Base-by-base conservation (phyloP, 2,888 invertebrate species). In the Lamproptera curius region DNA sequence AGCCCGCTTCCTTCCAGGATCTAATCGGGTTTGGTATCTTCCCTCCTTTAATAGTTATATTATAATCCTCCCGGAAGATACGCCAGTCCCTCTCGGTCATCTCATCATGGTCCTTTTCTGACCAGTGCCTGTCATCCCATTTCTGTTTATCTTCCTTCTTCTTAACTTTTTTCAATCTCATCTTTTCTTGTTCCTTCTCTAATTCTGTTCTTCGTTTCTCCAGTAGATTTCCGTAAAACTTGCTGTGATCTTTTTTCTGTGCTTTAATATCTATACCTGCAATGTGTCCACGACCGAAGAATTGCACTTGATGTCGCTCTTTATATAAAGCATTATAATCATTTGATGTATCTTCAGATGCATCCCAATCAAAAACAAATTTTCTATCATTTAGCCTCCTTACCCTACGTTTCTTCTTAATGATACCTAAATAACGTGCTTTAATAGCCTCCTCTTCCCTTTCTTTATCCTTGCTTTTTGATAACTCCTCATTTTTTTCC, bases 331-430 rank as follows among this genome's bases (percentile, higher is more conserved):
- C 92, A 78, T 99, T 99, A 70, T 99, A 99, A 88, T 99, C 99
- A 53, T 94, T 93, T 1, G 98, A 97, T 0, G 99, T 99, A 69
- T 99, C 99, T 80, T 99, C 99, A 0, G 96, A 95, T 0, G 97
- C 98, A 85, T 99, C 99, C 99, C 99, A 99, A 81, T 99, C 99
- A 79, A 99, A 99, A 0, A 99, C 99, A 89, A 99, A 99, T 84
- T 99, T 99, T 11, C 99, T 90, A 73, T 99, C 99, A 82, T 99
- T 99, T 34, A 99, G 85, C 53, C 99, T 90, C 13, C 99, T 89
- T 0, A 98, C 96, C 49, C 98, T 89, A 10, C 98, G 91, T 69
- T 97, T 97, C 71, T 97, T 97, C 72, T 98, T 98, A 0, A 96
- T 89, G 37, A 97, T 91, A 0, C 99, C 99, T 42, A 99, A 88